These are phyloP conservation scores for Helicorthomorpha holstii DNA, from an alignment of 1,140 invertebrate genomes.

Conservation along the genomic window DNA sequence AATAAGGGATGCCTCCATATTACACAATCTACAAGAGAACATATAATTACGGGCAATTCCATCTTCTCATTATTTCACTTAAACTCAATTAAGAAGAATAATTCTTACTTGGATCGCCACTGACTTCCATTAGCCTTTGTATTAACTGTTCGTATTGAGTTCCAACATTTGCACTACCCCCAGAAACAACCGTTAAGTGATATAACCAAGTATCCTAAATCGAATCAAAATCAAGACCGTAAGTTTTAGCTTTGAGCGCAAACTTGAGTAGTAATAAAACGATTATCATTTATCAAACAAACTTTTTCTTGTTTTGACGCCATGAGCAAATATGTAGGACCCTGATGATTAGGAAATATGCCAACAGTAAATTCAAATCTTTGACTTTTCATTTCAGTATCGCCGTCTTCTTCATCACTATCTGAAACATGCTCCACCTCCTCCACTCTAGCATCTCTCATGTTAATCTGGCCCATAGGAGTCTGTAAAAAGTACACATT, in stretches of 20 bases:
- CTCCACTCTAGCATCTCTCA: slow-evolving; percentile 80
- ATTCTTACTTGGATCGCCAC: slow-evolving; percentile 70
- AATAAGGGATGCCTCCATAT: slow-evolving; percentile 84
- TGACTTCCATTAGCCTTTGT: slow-evolving; percentile 85
- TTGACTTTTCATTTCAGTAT: slow-evolving; percentile 25
- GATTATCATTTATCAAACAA: too few relatives aligned
- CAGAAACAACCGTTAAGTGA: slow-evolving; percentile 81
- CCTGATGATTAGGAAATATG: slow-evolving; percentile 78
- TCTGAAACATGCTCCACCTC: slow-evolving; percentile 84
- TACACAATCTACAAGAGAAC: slow-evolving; percentile 47
- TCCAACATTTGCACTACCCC: slow-evolving; percentile 70
- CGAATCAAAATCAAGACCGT: slow-evolving; percentile 4
- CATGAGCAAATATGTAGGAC: slow-evolving; percentile 80
- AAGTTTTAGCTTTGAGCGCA: neutral
- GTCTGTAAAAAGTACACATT: slow-evolving; percentile 37
- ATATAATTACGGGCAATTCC: neutral
- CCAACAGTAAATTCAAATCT: slow-evolving; percentile 64
- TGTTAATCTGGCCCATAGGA: slow-evolving; percentile 84
- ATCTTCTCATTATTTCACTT: slow-evolving; percentile 2
- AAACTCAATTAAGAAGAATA: too few relatives aligned
- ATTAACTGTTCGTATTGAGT: slow-evolving; percentile 89
- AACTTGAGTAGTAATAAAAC: too few relatives aligned
- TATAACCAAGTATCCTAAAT: slow-evolving; percentile 77
- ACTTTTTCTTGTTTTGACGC: slow-evolving; percentile 64
- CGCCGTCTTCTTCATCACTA: slow-evolving; percentile 64